phyloP scores from a whole-genome alignment of 2,797 vertebrate species.

The Falco cherrug region DNA sequence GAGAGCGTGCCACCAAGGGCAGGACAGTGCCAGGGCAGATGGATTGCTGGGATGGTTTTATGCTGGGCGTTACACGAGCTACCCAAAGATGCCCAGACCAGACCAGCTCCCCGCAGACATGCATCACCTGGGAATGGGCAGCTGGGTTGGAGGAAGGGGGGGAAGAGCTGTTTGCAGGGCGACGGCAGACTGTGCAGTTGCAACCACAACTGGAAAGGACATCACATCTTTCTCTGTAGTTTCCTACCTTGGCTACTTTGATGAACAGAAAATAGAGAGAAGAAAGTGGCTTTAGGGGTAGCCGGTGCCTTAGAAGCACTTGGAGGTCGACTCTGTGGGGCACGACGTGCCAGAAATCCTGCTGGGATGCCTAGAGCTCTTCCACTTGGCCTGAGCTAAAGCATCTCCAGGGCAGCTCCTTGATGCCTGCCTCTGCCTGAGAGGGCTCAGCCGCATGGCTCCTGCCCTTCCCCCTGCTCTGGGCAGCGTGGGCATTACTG shows the following conservation, averaged over 20 bases:
- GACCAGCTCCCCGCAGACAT: not conserved
- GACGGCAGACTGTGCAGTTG: not conserved
- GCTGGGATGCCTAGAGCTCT: accelerated
- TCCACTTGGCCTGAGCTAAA: not conserved
- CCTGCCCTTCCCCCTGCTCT: not conserved
- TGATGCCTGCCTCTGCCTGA: too few species aligned
- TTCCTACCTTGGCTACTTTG: not conserved
- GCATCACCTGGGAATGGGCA: not conserved
- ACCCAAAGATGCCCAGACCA: not conserved
- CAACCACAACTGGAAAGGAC: not conserved
- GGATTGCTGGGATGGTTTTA: not conserved
- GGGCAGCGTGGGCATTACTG: not conserved
- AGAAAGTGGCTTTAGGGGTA: not conserved
- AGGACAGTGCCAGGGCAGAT: not conserved
- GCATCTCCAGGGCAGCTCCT: not conserved
- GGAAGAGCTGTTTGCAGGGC: not conserved
- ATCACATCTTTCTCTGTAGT: not conserved
- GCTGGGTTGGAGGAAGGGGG: not conserved
- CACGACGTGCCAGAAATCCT: not conserved
- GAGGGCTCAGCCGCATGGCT: not conserved
- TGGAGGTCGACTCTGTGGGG: not conserved
- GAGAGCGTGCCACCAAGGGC: not conserved
- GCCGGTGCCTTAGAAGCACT: not conserved
- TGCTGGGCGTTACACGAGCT: not conserved
- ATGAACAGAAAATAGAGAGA: not conserved